Base-by-base conservation (phyloP, 2,888 invertebrate genomes). In the Cataglyphis altisquamis region DNA sequence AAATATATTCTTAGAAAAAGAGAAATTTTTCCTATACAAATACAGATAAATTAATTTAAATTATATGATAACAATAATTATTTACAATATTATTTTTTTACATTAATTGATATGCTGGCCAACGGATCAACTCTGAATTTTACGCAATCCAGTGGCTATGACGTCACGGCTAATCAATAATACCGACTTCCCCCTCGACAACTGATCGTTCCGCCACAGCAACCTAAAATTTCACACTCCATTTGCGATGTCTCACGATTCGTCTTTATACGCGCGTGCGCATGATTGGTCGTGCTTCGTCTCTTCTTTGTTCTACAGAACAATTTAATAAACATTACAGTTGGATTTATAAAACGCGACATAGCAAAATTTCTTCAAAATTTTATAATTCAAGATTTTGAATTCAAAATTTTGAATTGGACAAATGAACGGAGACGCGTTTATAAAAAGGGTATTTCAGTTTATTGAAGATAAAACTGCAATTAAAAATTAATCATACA, bases 211-310 rank as follows among this genome's bases (percentile, higher is more conserved):
- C 70, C 57, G 63, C 48, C 82, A 72, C 73, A 70, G 36, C 77
- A 82, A 70, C 80, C 84, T 52, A 66, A 82, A 86, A 85, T 86
- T 84, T 84, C 82, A 78, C 78, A 80, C 77, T 84, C 67, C 60
- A 80, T 77, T 87, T 73, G 36, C 45, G 52, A 52, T 60, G 32
- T 60, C 63, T 66, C 63, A 74, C 67, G 63, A 45, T 66, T 74
- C 55, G 39, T 78, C 60, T 66, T 48, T 63, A 41, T 36, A 36
- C n/a, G 6, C 25, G 12, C 32, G 57, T 57, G 55, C 21, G 55
- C 32, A 18, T 62, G 21, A 68, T 77, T 45, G 36, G 12, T 60
- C 62, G 62, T 36, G 6, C 6, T 36, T 36, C 36, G 6, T 36
- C 36, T 36, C 72, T n/a, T 55, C 41, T 62, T 70, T 72, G 80